phyloP scores from a whole-genome alignment of 2,888 invertebrate genomes.

The Nipponacmea schrenckii region DNA sequence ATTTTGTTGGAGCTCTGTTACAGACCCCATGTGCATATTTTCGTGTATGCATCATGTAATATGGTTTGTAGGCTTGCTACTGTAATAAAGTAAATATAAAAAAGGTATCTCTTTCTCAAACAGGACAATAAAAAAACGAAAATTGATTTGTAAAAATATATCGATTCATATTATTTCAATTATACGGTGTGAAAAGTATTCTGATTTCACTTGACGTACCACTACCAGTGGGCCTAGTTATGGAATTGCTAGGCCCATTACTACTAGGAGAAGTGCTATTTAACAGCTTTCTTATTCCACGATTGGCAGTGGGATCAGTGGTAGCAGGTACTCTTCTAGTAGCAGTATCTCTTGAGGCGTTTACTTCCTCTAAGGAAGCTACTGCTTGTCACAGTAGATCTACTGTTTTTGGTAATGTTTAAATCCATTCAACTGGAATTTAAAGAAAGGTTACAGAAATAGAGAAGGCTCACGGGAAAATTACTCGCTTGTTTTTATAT shows the following conservation, averaged over 20 bases:
- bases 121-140: too few relatives aligned
- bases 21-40: too few relatives aligned
- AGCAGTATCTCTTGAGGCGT: neutral
- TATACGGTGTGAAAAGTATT: neutral
- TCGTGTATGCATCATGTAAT: too few relatives aligned
- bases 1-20: too few relatives aligned
- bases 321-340: neutral
- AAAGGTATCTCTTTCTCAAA: too few relatives aligned
- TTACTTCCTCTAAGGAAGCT: neutral
- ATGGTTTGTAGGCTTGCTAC: too few relatives aligned
- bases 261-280: neutral
- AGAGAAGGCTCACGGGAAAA: neutral
- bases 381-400: conserved; percentile 1
- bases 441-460: neutral
- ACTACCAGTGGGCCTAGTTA: too few relatives aligned
- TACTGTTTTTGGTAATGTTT: conserved; percentile 5
- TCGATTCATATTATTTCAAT: too few relatives aligned
- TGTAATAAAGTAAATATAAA: too few relatives aligned
- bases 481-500: too few relatives aligned
- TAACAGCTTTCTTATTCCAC: neutral
- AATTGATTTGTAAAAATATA: too few relatives aligned
- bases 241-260: too few relatives aligned
- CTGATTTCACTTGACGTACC: neutral
- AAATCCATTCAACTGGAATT: neutral
- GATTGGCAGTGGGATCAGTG: neutral